A percentile compares a stretch with the other conserved stretches of the same genome.
Evolutionary conservation across 2,113 vertebrate genomes (phyloP).

Genomic region (Leucopternis melanops): DNA sequence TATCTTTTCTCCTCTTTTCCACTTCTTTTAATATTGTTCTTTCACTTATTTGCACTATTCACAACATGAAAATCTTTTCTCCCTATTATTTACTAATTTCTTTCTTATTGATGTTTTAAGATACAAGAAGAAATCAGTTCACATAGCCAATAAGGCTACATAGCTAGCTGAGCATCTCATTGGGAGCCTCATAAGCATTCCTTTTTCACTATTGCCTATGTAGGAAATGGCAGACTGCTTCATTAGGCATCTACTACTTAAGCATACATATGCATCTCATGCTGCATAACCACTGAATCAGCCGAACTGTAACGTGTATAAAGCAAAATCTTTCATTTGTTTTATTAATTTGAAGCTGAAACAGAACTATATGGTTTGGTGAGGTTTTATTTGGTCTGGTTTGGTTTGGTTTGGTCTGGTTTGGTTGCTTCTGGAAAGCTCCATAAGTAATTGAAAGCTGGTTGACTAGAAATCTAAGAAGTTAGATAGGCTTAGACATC

Average conservation of each 20-base stretch:
- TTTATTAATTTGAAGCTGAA: not conserved
- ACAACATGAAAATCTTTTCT: not conserved
- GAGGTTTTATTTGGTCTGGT: not conserved
- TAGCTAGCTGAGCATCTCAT: not conserved
- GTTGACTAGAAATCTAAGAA: not conserved
- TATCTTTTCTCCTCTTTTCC: not conserved
- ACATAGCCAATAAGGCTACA: fast-evolving
- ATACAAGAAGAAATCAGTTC: not conserved
- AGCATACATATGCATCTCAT: not conserved
- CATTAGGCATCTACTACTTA: not conserved
- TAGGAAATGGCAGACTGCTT: not conserved
- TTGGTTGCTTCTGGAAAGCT: not conserved
- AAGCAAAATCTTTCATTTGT: not conserved
- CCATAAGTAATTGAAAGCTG: not conserved
- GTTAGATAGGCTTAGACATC: not conserved
- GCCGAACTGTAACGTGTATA: not conserved
- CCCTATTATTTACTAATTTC: not conserved
- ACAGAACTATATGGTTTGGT: not conserved
- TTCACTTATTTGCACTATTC: not conserved
- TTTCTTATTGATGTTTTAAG: not conserved
- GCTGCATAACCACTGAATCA: not conserved
- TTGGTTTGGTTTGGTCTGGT: not conserved
- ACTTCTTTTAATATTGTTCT: not conserved
- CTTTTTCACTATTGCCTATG: not conserved
- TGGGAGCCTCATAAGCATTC: not conserved